These are phyloP conservation scores for Platysternon megacephalum DNA, from an alignment of 2,113 vertebrate species.

Conservation along the genomic window DNA sequence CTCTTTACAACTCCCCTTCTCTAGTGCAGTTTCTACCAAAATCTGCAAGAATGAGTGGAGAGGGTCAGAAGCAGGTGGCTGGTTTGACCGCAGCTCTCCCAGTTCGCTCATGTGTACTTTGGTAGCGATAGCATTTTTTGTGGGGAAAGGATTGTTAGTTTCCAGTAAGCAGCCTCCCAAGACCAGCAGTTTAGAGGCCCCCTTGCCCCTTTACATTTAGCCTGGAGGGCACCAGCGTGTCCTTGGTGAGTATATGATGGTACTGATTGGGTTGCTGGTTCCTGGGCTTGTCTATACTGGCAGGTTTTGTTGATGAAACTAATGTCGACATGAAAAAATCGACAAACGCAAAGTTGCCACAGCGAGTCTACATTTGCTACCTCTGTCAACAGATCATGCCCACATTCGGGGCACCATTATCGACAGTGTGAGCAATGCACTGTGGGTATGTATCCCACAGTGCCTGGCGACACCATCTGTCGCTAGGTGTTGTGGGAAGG, in stretches of 20 bases:
- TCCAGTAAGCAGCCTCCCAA: not conserved
- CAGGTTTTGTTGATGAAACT: not conserved
- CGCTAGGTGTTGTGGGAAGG: too few species aligned
- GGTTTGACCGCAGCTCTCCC: not conserved
- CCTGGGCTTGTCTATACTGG: not conserved
- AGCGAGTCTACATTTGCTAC: too few species aligned
- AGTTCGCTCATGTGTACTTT: accelerated
- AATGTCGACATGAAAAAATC: too few species aligned
- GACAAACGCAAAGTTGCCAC: too few species aligned
- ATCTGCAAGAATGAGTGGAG: not conserved
- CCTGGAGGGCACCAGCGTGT: not conserved
- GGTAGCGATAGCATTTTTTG: not conserved
- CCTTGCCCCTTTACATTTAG: not conserved
- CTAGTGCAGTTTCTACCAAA: not conserved
- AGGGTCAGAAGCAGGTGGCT: not conserved
- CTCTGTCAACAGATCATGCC: too few species aligned
- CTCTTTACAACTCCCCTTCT: not conserved
- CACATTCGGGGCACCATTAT: too few species aligned
- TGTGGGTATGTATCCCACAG: too few species aligned
- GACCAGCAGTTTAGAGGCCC: not conserved
- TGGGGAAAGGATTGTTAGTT: not conserved
- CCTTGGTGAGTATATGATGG: not conserved
- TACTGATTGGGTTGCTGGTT: not conserved
- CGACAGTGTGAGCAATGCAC: too few species aligned
- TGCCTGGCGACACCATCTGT: too few species aligned